A percentile compares a stretch with the other conserved stretches of the same genome.
Conservation (phyloP, 2,113 vertebrate species). For the Labeo catla region DNA sequence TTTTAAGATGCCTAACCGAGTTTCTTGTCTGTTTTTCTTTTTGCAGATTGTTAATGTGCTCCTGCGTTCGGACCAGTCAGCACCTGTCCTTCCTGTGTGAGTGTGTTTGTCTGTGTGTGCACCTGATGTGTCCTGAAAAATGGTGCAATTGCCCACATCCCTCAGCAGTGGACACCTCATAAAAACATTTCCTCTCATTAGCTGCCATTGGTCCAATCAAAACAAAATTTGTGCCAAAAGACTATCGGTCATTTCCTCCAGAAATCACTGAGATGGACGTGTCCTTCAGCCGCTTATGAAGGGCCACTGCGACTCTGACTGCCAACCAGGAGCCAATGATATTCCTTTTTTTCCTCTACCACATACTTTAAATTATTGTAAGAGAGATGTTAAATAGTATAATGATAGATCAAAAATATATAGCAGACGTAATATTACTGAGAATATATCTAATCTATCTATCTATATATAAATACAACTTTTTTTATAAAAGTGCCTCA, state of each 20-base stretch:
- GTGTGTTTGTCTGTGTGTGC: conserved; percentile 4
- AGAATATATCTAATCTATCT: conserved; percentile 52
- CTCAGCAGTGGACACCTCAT: conserved; percentile 44
- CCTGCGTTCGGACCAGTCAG: conserved; percentile 30
- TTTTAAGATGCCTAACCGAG: not conserved
- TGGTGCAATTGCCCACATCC: conserved; percentile 18
- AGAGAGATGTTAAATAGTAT: conserved; percentile 74
- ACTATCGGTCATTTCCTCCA: conserved; percentile 48
- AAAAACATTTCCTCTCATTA: conserved; percentile 57
- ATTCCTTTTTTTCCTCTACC: conserved; percentile 62
- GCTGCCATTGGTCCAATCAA: conserved; percentile 67
- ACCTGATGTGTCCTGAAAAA: conserved; percentile 29
- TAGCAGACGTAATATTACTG: conserved; percentile 75
- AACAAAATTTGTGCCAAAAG: conserved; percentile 76
- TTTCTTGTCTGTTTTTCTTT: conserved; percentile 24
- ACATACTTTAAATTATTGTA: conserved; percentile 65
- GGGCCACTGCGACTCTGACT: conserved; percentile 59
- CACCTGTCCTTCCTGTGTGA: conserved; percentile 32
- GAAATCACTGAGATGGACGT: conserved; percentile 42
- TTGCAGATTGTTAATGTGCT: conserved; percentile 71
- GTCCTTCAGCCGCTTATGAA: conserved; percentile 51
- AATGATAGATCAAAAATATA: conserved; percentile 70
- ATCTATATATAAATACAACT: conserved; percentile 75
- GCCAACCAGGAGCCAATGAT: conserved; percentile 62
- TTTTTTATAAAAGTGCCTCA: conserved; percentile 81